A percentile compares a stretch with the other conserved stretches of the same genome.
These are phyloP conservation scores for Drosophila funebris DNA, from an alignment of 1,140 invertebrate genomes.

Conservation along the genomic window DNA sequence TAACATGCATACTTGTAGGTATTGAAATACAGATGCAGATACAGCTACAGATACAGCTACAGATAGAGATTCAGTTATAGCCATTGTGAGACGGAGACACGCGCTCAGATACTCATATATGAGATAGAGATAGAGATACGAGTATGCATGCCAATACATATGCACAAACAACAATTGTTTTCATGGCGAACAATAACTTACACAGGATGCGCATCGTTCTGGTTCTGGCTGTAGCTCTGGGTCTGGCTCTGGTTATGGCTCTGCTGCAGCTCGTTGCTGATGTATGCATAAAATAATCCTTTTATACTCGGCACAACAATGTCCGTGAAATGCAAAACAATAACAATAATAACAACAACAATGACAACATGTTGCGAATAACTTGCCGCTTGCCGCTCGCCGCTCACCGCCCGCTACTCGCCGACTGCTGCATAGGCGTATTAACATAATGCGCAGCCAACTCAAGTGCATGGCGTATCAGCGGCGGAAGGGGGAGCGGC, in stretches of 20 bases:
- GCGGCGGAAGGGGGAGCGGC: not conserved
- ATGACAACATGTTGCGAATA: constrained; percentile 54
- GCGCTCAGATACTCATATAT: not conserved
- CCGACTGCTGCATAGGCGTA: constrained; percentile 64
- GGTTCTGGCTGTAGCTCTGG: constrained; percentile 28
- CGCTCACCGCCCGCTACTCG: too few relatives aligned
- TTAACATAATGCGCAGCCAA: constrained; percentile 80
- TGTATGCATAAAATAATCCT: constrained; percentile 82
- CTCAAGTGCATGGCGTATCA: constrained; percentile 51
- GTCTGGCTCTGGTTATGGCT: constrained; percentile 14
- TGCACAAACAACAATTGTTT: constrained; percentile 72
- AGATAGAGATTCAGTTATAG: constrained; percentile 38
- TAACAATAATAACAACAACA: constrained; percentile 71
- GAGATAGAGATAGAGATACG: constrained; percentile 15
- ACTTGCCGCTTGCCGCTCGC: constrained; percentile 6
- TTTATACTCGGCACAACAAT: constrained; percentile 79
- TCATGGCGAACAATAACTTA: constrained; percentile 78
- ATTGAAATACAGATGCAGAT: constrained; percentile 30
- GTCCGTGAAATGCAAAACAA: constrained; percentile 82
- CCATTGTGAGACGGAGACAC: constrained; percentile 6
- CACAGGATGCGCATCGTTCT: constrained; percentile 69
- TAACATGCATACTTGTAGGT: constrained; percentile 13
- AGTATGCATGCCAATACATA: constrained; percentile 55
- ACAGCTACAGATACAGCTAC: constrained; percentile 8
- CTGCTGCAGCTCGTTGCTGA: constrained; percentile 54